phyloP scores from a whole-genome alignment of 2,888 invertebrate species.

The Nomada hirtipes region DNA sequence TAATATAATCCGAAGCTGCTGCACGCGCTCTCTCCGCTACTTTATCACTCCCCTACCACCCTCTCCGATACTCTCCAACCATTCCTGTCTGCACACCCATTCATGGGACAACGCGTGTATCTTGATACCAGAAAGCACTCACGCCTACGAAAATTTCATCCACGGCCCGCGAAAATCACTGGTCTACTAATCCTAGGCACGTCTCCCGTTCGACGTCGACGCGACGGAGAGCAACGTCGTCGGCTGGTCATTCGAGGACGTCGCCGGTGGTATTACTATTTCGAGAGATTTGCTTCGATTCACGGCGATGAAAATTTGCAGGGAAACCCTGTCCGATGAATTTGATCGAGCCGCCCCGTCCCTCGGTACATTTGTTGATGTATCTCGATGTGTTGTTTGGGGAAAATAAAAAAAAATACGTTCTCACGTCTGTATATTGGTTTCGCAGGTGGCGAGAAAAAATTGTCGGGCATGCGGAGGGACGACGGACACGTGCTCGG shows the following conservation, averaged over 20 bases:
- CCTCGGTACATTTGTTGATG: neutral
- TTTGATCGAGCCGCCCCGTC: neutral
- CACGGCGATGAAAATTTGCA: neutral
- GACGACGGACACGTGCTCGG: neutral
- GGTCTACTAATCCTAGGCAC: neutral
- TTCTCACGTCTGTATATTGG: no score
- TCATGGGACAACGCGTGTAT: slow-evolving; percentile 63
- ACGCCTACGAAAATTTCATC: slow-evolving; percentile 65
- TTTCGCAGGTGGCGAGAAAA: no score
- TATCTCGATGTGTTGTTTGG: neutral
- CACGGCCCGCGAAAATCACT: slow-evolving; percentile 31
- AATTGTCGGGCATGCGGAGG: neutral
- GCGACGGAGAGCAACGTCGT: neutral
- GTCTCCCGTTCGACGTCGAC: neutral
- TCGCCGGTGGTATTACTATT: neutral
- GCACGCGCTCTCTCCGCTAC: slow-evolving; percentile 72
- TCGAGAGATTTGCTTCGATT: neutral
- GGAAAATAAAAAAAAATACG: neutral
- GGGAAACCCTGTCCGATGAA: neutral
- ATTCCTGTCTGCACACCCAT: slow-evolving; percentile 23
- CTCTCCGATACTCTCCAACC: slow-evolving; percentile 11
- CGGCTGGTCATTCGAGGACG: neutral
- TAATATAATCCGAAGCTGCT: slow-evolving; percentile 80
- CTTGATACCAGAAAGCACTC: slow-evolving; percentile 68
- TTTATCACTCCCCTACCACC: slow-evolving; percentile 46